A percentile compares a stretch with the other conserved stretches of the same genome.
These are phyloP conservation scores for Trissolcus japonicus DNA, from an alignment of 2,888 invertebrate genomes.

Conservation along the genomic window DNA sequence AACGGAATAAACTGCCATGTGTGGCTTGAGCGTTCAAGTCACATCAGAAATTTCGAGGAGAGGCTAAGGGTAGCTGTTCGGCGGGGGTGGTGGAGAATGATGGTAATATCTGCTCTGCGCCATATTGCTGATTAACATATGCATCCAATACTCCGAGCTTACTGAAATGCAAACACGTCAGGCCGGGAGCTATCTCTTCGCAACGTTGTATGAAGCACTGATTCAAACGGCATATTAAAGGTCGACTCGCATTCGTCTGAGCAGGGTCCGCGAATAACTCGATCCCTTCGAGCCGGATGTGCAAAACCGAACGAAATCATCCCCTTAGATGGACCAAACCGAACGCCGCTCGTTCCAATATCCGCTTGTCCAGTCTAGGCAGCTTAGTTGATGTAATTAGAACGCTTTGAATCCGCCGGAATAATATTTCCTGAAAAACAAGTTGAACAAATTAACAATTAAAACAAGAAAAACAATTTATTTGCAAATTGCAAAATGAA, in stretches of 20 bases:
- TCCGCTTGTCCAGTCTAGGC: constrained; percentile 40
- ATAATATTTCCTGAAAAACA: neutral
- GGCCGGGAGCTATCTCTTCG: constrained; percentile 68
- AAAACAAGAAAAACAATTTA: neutral
- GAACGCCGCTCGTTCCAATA: constrained; percentile 5
- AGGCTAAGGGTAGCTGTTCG: constrained; percentile 57
- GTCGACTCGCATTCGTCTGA: constrained; percentile 68
- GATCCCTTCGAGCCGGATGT: constrained; percentile 61
- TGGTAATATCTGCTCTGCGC: constrained; percentile 69
- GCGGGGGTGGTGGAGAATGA: constrained; percentile 59
- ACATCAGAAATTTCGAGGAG: constrained; percentile 45
- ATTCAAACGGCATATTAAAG: constrained; percentile 74
- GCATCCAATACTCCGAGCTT: constrained; percentile 69
- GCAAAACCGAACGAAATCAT: constrained; percentile 61
- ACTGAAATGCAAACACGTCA: constrained; percentile 71
- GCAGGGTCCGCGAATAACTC: constrained; percentile 64
- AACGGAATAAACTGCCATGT: constrained; percentile 44
- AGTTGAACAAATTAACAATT: neutral
- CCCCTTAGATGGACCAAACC: constrained; percentile 58
- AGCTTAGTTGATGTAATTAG: neutral
- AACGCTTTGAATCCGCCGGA: too few species aligned
- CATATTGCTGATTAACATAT: constrained; percentile 74
- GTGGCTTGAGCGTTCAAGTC: constrained; percentile 52
- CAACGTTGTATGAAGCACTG: constrained; percentile 69
- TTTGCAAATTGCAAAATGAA: neutral